Evolutionary conservation across 1,140 invertebrate species (phyloP), one percentile per base, ranked within the genome.

Genomic region (Dendroctonus ponderosae): DNA sequence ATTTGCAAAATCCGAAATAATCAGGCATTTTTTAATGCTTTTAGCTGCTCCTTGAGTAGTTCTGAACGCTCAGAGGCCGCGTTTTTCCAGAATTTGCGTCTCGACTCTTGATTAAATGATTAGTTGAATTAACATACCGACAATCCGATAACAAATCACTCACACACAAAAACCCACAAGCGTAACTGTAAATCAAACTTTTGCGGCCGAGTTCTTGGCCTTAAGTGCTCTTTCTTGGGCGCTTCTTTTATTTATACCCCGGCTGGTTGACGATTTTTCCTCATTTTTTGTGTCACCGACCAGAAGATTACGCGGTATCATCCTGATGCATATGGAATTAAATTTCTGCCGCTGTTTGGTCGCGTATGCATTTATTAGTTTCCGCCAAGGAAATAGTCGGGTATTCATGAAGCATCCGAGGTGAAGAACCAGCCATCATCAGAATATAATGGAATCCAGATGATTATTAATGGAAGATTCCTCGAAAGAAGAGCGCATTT

Each of bases 191-290:
- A 61, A 62, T 26, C 8, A 15, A 11, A 53, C 61, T 42, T 43
- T 62, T 43, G 37, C 41, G 61, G 61, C 50, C 61, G 54, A 62
- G 61, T 62, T 62, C 61, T 62, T 62, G 51, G 61, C 61, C 61
- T 52, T 43, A 62, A 53, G 41, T 58, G 49, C 8, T 52, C 41
- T 51, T 66, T 12, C 43, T 37, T 6, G 37, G 1, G 39, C 42
- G 38, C 65, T 53, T 61, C 50, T 12, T 67, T 67, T 61, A 67
- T 67, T 67, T 67, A 67, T 67, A 67, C 42, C 15, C 15, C 42
- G 0, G 50, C 54, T n/a, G 65, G 57, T 61, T 46, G 54, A 49
- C 38, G 11, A 51, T 48, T 37, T 56, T 59, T 26, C 26, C 3
- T 26, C 26, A 26, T 26, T 26, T 59, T 67, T 60, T 58, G 65